These are phyloP conservation scores for Nomada ruficornis DNA, from an alignment of 2,888 invertebrate genomes.

Conservation along the genomic window DNA sequence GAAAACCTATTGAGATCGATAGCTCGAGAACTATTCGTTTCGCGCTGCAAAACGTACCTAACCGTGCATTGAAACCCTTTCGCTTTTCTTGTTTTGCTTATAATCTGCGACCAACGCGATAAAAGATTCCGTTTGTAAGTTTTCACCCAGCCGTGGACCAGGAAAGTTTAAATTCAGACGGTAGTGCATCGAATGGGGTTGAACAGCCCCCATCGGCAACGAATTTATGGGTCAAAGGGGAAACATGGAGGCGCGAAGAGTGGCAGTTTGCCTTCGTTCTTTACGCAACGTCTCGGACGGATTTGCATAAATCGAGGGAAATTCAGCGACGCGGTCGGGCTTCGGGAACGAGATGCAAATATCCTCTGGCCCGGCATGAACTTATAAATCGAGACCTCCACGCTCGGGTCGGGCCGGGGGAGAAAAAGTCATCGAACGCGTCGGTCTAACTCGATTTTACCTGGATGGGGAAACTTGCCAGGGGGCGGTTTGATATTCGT, in stretches of 20 bases:
- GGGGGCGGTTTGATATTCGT: slow-evolving; percentile 45
- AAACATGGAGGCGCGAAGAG: background rate
- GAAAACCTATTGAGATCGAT: slow-evolving; percentile 47
- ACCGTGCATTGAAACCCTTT: background rate
- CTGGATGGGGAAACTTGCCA: slow-evolving; percentile 50
- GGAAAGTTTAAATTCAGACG: background rate
- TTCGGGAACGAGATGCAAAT: slow-evolving; percentile 38
- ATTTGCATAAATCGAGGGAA: slow-evolving; percentile 43
- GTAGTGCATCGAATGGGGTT: no score
- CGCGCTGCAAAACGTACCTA: background rate
- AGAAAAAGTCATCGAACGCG: slow-evolving; percentile 49
- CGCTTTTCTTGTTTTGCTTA: background rate
- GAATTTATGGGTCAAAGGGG: background rate
- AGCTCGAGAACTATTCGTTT: background rate
- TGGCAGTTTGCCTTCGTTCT: slow-evolving; percentile 13
- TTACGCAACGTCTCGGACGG: slow-evolving; percentile 14
- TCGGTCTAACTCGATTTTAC: slow-evolving; percentile 53
- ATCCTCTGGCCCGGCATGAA: slow-evolving; percentile 10
- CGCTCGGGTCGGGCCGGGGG: background rate
- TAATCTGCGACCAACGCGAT: background rate
- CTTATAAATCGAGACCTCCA: slow-evolving; percentile 47
- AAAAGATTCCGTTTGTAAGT: background rate
- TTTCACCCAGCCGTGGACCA: background rate
- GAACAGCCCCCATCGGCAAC: background rate
- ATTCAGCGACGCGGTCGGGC: slow-evolving; percentile 12